These are phyloP conservation scores for Siniperca obscura DNA, from an alignment of 2,797 vertebrate species.

Conservation along the genomic window DNA sequence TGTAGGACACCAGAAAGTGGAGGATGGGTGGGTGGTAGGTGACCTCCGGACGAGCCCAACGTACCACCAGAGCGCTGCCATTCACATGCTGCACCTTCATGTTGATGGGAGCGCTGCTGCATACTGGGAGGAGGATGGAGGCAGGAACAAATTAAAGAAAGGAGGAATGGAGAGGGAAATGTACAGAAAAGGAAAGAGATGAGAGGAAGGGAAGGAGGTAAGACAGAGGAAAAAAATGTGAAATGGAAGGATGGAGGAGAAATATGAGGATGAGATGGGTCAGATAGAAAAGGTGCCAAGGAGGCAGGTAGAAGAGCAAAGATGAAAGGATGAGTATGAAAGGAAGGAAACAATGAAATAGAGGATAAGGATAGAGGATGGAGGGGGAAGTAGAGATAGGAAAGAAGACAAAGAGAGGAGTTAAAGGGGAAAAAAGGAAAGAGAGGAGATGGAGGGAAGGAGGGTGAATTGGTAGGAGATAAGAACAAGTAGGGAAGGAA, in stretches of 20 bases:
- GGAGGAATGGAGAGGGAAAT: not conserved
- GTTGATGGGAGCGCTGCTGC: slow-evolving; percentile 94
- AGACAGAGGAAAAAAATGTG: not conserved
- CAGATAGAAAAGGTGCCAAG: not conserved
- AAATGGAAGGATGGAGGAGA: not conserved
- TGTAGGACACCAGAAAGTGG: slow-evolving; percentile 96
- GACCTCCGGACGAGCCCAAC: slow-evolving; percentile 92
- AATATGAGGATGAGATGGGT: not conserved
- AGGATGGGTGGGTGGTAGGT: slow-evolving; percentile 96
- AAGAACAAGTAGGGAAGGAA: not conserved
- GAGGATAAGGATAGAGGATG: not conserved
- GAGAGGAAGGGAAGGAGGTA: not conserved
- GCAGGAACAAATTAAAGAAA: not conserved
- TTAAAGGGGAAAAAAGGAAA: not conserved
- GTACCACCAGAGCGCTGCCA: slow-evolving; percentile 90
- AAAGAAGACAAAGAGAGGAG: not conserved
- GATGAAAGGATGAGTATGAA: not conserved
- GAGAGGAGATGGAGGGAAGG: not conserved
- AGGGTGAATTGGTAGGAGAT: not conserved
- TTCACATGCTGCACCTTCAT: slow-evolving; percentile 98
- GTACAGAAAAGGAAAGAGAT: not conserved
- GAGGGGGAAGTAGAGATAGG: not conserved
- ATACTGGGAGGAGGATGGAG: slow-evolving; percentile 81
- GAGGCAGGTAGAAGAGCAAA: not conserved
- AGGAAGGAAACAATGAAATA: not conserved